Evolutionary conservation across 1,140 invertebrate genomes (phyloP), one percentile per base, ranked within the genome.

Genomic region (Cataglyphis hispanica): DNA sequence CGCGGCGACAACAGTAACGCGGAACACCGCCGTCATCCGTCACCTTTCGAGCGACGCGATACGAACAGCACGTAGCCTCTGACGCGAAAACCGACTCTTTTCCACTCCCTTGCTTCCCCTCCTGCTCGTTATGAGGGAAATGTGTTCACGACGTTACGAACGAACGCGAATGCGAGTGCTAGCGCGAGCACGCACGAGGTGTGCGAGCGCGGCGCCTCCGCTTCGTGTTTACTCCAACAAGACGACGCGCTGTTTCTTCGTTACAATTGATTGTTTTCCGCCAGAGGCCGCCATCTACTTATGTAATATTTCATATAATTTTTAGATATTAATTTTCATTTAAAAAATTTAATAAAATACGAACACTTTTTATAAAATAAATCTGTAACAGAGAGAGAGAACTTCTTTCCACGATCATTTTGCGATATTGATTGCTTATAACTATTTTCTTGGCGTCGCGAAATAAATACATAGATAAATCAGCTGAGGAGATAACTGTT

Each of bases 141-240:
- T 8, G 46, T 70, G 40, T 16, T 56, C 63, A 22, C 64, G 34
- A 81, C 34, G 53, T 58, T 50, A 64, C 85, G 22, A 11, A 56
- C 46, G 46, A 10, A 16, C 40, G 19, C 69, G 25, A 40, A 19
- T 16, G 61, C 63, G 64, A 70, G 31, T 61, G 78, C 72, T 61
- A 53, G 58, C 69, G 63, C 69, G 75, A 72, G 53, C 74, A 61
- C 63, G 61, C 84, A 86, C 64, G 69, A 85, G 67, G 84, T 86
- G 63, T 77, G 74, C 85, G 31, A 70, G 56, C 53, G 76, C 83
- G 81, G 81, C 70, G 86, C 58, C 61, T 85, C 86, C 66, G 16
- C 43, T 83, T 67, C 34, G 83, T 89, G 83, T 89, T 91, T 91
- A 91, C 90, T 85, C 70, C 50, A 60, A 87, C 76, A 66, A 60